Evolutionary conservation across 2,888 invertebrate species (phyloP).

Genomic region (Lasioglossum malachurum): DNA sequence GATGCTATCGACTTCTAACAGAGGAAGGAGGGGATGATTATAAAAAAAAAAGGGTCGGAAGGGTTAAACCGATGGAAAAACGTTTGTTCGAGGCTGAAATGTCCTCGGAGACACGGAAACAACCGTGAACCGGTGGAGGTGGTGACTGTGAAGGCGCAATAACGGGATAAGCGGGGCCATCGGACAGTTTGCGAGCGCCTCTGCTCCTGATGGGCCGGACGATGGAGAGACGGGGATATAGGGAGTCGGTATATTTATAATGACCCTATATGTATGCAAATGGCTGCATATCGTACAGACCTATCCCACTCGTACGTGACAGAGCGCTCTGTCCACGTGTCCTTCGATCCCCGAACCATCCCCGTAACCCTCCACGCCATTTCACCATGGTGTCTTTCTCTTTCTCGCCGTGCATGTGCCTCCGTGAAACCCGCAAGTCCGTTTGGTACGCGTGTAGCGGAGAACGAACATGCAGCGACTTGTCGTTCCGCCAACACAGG

Average conservation of each 20-base stretch:
- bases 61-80: slow-evolving; percentile 54
- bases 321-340: slow-evolving; percentile 76
- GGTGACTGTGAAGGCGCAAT: slow-evolving; percentile 71
- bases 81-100: slow-evolving; percentile 51
- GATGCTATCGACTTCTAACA: not conserved
- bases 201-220: slow-evolving; percentile 79
- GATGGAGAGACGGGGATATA: slow-evolving; percentile 77
- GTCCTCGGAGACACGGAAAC: slow-evolving; percentile 60
- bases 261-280: slow-evolving; percentile 85
- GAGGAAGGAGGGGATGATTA: not conserved
- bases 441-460: slow-evolving; percentile 34
- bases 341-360: slow-evolving; percentile 39
- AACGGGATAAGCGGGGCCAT: slow-evolving; percentile 83
- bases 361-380: slow-evolving; percentile 7
- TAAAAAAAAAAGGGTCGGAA: not conserved
- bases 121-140: slow-evolving; percentile 45
- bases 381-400: slow-evolving; percentile 20
- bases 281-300: slow-evolving; percentile 84
- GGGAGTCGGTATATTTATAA: slow-evolving; percentile 83
- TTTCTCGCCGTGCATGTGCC: slow-evolving; percentile 18
- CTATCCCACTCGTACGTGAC: slow-evolving; percentile 82
- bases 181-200: slow-evolving; percentile 78
- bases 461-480: slow-evolving; percentile 26
- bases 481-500: slow-evolving; percentile 20
- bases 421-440: slow-evolving; percentile 39